A percentile compares a stretch with the other conserved stretches of the same genome.
These are phyloP conservation scores for Caenorhabditis angaria DNA, from an alignment of 2,888 invertebrate genomes.

Conservation along the genomic window DNA sequence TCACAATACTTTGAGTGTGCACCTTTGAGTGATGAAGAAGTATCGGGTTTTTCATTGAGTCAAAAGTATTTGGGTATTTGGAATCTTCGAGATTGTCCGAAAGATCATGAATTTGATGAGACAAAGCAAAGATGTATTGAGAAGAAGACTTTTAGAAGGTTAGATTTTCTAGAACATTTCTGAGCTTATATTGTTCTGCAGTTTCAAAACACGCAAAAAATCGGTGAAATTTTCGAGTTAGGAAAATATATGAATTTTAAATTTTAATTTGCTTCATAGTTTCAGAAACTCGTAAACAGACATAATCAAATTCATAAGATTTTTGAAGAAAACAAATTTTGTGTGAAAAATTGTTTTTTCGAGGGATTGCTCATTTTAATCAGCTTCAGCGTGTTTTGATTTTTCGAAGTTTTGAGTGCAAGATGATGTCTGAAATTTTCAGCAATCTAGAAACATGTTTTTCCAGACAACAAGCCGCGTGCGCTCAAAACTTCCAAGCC, in stretches of 20 bases:
- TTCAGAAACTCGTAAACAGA: too few relatives aligned
- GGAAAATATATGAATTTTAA: background rate
- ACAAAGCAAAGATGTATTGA: constrained; percentile 56
- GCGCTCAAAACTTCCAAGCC: constrained; percentile 47
- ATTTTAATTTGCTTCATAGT: too few relatives aligned
- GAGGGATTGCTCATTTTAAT: too few relatives aligned
- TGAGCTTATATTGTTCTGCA: background rate
- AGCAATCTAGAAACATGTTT: background rate
- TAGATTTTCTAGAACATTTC: background rate
- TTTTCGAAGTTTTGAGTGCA: too few relatives aligned
- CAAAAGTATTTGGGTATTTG: constrained; percentile 67
- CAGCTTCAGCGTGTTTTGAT: too few relatives aligned
- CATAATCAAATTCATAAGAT: too few relatives aligned
- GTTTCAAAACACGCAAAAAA: background rate
- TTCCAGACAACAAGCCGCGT: constrained; percentile 52
- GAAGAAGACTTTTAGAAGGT: constrained; percentile 57
- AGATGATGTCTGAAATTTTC: background rate
- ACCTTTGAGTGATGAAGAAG: constrained; percentile 65
- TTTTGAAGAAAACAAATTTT: too few relatives aligned
- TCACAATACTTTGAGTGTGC: constrained; percentile 64
- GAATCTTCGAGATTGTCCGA: constrained; percentile 63
- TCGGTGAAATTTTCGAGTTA: background rate
- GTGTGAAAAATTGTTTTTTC: too few relatives aligned
- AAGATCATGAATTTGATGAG: constrained; percentile 64
- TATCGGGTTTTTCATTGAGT: constrained; percentile 52